Conservation (phyloP, 2,113 vertebrate species). For the Tringa solitaria region DNA sequence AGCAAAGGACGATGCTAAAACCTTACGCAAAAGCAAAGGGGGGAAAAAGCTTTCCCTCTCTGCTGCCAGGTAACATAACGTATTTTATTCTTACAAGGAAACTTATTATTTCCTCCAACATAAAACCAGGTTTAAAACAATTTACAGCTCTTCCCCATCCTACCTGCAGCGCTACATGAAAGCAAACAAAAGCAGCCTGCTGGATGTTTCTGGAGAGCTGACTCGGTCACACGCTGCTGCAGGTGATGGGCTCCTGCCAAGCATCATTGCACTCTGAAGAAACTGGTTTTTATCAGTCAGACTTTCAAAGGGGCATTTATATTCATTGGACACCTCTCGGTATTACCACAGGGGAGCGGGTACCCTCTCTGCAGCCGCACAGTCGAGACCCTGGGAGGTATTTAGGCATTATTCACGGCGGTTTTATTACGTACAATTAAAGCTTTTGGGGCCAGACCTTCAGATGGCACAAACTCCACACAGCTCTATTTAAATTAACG, state of each 20-base stretch:
- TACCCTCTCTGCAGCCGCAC: not conserved
- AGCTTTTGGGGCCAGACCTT: not conserved
- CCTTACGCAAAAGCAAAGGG: not conserved
- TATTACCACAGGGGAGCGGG: not conserved
- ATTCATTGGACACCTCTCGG: conserved; percentile 13
- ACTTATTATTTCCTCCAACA: not conserved
- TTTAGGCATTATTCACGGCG: conserved; percentile 1
- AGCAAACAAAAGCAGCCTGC: conserved; percentile 30
- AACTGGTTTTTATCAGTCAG: not conserved
- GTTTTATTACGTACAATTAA: conserved; percentile 28
- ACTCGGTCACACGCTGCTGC: not conserved
- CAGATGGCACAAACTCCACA: conserved; percentile 15
- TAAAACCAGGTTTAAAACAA: not conserved
- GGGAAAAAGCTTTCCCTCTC: not conserved
- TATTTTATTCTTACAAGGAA: not conserved
- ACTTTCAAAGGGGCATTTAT: conserved; percentile 8
- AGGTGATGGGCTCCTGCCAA: conserved; percentile 50
- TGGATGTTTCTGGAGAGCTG: not conserved
- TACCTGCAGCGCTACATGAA: conserved; percentile 11
- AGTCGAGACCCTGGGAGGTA: not conserved
- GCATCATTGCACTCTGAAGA: not conserved
- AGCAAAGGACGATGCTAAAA: not conserved
- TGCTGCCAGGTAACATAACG: not conserved
- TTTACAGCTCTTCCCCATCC: not conserved
- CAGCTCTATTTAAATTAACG: not conserved